A percentile compares a stretch with the other conserved stretches of the same genome.
phyloP scores from a whole-genome alignment of 2,888 invertebrate species.

The Schizaphis graminum region DNA sequence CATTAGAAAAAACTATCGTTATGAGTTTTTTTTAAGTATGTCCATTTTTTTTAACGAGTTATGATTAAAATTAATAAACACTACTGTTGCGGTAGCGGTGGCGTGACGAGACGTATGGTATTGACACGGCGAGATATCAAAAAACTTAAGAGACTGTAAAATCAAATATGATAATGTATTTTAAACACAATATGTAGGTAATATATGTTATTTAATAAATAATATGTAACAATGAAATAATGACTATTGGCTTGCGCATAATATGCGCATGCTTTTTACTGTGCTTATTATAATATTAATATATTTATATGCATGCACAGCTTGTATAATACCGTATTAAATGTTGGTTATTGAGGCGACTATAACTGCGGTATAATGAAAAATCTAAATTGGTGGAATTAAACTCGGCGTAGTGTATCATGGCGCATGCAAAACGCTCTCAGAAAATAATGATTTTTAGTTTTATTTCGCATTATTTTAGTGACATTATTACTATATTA shows the following conservation, averaged over 20 bases:
- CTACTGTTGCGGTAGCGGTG: neutral
- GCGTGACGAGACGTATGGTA: neutral
- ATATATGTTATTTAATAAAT: neutral
- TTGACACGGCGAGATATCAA: neutral
- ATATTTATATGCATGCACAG: neutral
- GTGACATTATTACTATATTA: neutral
- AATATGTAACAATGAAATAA: neutral
- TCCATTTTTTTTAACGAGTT: constrained; percentile 11
- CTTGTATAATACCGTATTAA: neutral
- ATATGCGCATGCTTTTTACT: neutral
- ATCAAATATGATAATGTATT: neutral
- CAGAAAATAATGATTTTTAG: neutral
- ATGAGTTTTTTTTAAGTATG: neutral
- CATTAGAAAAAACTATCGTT: constrained; percentile 27
- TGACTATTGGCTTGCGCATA: neutral
- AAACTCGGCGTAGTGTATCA: neutral
- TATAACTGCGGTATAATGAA: neutral
- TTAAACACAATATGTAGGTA: neutral
- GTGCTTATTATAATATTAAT: too few relatives aligned
- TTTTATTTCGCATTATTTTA: neutral
- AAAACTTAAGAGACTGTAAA: constrained; percentile 1
- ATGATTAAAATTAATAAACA: constrained; percentile 29
- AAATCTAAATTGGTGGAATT: neutral
- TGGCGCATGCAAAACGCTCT: neutral
- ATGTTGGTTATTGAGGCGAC: neutral